Percentiles rank a stretch among this genome's conserved stretches.
Conservation (phyloP, 1,140 invertebrate species). For the Drosophila lini region DNA sequence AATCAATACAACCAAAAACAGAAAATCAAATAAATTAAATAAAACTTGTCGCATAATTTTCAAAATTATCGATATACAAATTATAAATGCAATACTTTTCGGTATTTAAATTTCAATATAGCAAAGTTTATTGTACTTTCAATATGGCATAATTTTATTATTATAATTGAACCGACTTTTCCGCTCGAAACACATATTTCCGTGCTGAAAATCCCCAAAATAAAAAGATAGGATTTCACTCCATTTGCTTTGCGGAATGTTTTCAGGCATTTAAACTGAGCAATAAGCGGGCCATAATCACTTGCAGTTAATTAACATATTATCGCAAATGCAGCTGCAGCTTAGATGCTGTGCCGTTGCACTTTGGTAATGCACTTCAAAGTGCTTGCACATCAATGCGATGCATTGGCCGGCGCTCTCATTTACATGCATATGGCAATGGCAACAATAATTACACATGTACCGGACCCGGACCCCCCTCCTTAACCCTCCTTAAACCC, state of each 20-base stretch:
- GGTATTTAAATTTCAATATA: too few species aligned
- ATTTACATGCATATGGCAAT: slow-evolving; percentile 56
- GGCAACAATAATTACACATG: slow-evolving; percentile 77
- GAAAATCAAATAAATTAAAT: too few species aligned
- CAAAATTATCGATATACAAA: too few species aligned
- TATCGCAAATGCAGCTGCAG: slow-evolving; percentile 61
- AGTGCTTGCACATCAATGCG: slow-evolving; percentile 78
- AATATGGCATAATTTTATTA: too few species aligned
- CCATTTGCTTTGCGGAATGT: background rate
- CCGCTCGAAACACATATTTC: background rate
- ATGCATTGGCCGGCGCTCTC: slow-evolving; percentile 38
- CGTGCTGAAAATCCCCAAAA: background rate
- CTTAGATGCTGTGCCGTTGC: slow-evolving; percentile 57
- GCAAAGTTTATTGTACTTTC: background rate
- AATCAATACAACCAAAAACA: too few species aligned
- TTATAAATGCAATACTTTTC: too few species aligned
- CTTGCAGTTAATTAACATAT: slow-evolving; percentile 79
- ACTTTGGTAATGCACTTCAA: slow-evolving; percentile 81
- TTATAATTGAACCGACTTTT: too few species aligned
- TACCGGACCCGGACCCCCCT: slow-evolving; percentile 32
- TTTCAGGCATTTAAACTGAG: slow-evolving; percentile 24
- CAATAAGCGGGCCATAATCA: slow-evolving; percentile 66
- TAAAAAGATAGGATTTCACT: background rate
- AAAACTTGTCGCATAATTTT: too few species aligned
- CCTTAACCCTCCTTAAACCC: background rate